A percentile compares a stretch with the other conserved stretches of the same genome.
These are phyloP conservation scores for Falco columbarius DNA, from an alignment of 2,797 vertebrate species.

Conservation along the genomic window DNA sequence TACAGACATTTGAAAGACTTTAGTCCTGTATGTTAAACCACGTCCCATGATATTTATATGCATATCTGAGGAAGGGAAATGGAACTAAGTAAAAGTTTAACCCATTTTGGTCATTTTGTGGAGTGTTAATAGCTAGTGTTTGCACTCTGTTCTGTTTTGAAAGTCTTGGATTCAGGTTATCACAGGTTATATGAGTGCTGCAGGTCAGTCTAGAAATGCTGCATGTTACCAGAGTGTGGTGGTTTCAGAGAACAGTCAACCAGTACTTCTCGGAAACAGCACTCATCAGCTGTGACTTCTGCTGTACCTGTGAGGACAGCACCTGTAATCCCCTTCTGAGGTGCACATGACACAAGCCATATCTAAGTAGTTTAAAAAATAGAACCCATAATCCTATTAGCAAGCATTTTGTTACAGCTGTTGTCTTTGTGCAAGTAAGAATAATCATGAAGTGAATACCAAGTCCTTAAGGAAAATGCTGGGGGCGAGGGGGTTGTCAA, in stretches of 20 bases:
- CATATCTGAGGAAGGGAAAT: neutral
- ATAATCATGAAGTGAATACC: neutral
- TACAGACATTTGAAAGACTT: neutral
- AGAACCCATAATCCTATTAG: neutral
- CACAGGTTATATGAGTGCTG: neutral
- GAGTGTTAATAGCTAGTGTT: neutral
- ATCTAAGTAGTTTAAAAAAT: conserved; percentile 24
- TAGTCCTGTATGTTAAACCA: accelerated
- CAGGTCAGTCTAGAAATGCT: neutral
- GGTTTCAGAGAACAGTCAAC: neutral
- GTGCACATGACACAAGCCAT: neutral
- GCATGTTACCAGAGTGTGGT: neutral
- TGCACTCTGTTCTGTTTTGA: neutral
- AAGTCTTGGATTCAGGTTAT: neutral
- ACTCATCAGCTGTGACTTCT: neutral
- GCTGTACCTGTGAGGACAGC: neutral
- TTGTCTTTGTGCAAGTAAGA: neutral
- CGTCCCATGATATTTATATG: neutral
- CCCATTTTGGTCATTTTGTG: neutral
- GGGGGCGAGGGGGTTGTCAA: accelerated
- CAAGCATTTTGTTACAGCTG: neutral
- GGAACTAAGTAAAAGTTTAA: neutral
- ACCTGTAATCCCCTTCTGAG: neutral
- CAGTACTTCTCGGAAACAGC: neutral
- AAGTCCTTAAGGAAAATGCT: neutral